Conservation (phyloP, 1,140 invertebrate species). For the Drosophila nikananu region DNA sequence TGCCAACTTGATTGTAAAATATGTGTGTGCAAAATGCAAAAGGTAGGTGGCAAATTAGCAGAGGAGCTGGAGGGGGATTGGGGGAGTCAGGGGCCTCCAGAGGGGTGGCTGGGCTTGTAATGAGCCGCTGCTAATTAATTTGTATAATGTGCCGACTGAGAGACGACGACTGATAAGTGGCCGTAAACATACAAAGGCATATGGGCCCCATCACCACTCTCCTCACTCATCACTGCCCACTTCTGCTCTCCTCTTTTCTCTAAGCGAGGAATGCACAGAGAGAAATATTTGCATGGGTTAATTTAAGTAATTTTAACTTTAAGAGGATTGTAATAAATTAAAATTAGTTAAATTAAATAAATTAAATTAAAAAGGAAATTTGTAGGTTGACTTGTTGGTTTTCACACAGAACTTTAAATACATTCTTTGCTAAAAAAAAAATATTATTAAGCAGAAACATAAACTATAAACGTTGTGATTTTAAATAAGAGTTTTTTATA, state of each 20-base stretch:
- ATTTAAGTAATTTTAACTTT: not conserved
- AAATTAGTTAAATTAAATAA: no score
- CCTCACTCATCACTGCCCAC: slow-evolving; percentile 3
- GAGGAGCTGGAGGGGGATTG: not conserved
- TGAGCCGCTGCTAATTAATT: slow-evolving; percentile 71
- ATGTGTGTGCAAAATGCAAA: slow-evolving; percentile 23
- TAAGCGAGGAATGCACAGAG: not conserved
- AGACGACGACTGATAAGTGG: slow-evolving; percentile 56
- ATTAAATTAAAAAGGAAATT: not conserved
- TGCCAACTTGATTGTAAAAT: slow-evolving; percentile 62
- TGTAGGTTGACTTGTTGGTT: not conserved
- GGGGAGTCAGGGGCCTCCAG: not conserved
- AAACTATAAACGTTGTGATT: no score
- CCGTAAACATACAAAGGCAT: slow-evolving; percentile 59
- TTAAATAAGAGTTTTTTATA: no score
- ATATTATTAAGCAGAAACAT: no score
- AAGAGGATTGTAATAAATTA: not conserved
- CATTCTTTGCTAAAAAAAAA: no score
- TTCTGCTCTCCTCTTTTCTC: not conserved
- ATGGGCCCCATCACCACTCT: slow-evolving; percentile 15
- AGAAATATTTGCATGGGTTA: not conserved
- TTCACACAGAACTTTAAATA: no score
- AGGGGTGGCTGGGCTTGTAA: slow-evolving; percentile 28
- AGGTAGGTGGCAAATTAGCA: not conserved
- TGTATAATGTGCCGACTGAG: slow-evolving; percentile 68